phyloP scores from a whole-genome alignment of 2,797 vertebrate species.

The Amblyraja radiata region DNA sequence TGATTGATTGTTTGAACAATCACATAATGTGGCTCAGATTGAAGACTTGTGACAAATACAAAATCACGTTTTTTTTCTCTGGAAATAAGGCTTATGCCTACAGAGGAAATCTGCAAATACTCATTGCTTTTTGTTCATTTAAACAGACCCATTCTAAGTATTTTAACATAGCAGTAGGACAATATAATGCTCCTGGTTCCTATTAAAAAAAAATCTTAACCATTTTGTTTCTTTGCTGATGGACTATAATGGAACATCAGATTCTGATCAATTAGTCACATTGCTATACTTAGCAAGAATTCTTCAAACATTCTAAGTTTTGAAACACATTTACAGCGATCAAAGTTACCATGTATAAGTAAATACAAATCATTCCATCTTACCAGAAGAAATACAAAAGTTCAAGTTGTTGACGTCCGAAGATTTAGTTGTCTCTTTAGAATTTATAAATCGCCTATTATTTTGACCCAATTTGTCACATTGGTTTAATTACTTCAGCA shows the following conservation, averaged over 20 bases:
- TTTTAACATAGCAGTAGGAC: neutral
- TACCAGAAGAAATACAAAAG: conserved; percentile 17
- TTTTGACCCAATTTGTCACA: conserved; percentile 32
- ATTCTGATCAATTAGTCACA: neutral
- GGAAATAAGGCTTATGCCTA: neutral
- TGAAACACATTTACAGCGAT: neutral
- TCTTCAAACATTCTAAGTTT: conserved; percentile 30
- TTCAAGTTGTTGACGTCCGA: neutral
- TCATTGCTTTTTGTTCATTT: neutral
- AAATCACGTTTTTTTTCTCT: neutral
- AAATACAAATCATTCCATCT: conserved; percentile 13
- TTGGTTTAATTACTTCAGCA: conserved; percentile 35
- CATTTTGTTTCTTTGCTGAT: neutral
- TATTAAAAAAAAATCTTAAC: neutral
- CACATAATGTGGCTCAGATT: neutral
- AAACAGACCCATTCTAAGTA: neutral
- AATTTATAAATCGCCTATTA: conserved; percentile 23
- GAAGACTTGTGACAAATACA: neutral
- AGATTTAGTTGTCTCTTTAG: conserved; percentile 10
- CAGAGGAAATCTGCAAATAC: neutral
- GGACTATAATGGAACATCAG: conserved; percentile 17
- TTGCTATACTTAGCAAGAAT: conserved; percentile 28
- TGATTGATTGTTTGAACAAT: neutral
- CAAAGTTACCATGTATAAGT: neutral
- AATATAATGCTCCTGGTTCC: neutral